Conservation (phyloP, 2,888 invertebrate genomes). For the Shargacucullia verbasci region DNA sequence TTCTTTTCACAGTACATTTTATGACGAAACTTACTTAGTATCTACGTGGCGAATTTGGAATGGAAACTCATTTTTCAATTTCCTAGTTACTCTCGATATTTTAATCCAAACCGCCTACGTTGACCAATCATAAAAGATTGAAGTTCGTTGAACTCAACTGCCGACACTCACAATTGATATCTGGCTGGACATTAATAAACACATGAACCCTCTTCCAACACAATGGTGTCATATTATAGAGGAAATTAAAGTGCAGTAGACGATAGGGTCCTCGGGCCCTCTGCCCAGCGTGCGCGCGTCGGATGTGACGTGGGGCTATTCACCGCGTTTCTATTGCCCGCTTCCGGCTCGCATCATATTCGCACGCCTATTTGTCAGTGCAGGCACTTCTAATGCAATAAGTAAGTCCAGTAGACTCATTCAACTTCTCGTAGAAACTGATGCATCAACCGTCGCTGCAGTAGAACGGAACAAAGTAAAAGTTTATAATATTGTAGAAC, state of each 20-base stretch:
- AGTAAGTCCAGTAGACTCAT: neutral
- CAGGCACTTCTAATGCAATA: slow-evolving; percentile 8
- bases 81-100: too few relatives aligned
- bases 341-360: slow-evolving; percentile 44
- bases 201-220: slow-evolving; percentile 7
- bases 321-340: slow-evolving; percentile 49
- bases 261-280: slow-evolving; percentile 12
- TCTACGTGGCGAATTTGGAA: too few relatives aligned
- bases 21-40: too few relatives aligned
- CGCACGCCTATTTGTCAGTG: slow-evolving; percentile 39
- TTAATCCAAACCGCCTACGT: too few relatives aligned
- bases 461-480: too few relatives aligned
- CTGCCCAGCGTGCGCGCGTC: slow-evolving; percentile 12
- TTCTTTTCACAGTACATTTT: too few relatives aligned
- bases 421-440: neutral
- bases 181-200: slow-evolving; percentile 8
- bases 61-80: too few relatives aligned
- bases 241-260: slow-evolving; percentile 40
- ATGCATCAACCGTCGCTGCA: too few relatives aligned
- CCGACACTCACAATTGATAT: neutral
- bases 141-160: slow-evolving; percentile 18
- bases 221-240: slow-evolving; percentile 17
- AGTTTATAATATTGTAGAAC: too few relatives aligned
- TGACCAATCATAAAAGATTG: neutral
- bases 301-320: slow-evolving; percentile 23